phyloP scores from a whole-genome alignment of 1,140 invertebrate species.

The Drosophila simulans region DNA sequence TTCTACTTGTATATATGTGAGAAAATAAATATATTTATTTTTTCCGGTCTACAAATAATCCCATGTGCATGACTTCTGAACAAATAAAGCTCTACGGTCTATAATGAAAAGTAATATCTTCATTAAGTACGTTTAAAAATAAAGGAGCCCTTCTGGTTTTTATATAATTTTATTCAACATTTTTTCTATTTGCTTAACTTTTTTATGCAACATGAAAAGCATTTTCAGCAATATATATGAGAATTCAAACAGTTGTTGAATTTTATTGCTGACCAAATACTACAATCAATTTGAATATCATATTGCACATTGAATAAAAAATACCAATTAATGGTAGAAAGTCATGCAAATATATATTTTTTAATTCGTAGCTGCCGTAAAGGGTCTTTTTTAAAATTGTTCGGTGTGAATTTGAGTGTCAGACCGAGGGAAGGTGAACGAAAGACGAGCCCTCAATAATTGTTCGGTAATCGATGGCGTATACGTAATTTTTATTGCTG shows the following conservation, averaged over 20 bases:
- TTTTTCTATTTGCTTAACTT: neutral
- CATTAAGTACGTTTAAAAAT: neutral
- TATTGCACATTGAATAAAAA: too few relatives aligned
- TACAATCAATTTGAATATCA: neutral
- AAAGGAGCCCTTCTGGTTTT: too few relatives aligned
- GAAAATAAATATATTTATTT: neutral
- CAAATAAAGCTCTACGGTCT: neutral
- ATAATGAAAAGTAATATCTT: neutral
- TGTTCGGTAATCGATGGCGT: conserved; percentile 26
- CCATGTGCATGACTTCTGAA: neutral
- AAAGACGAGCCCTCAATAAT: conserved; percentile 11
- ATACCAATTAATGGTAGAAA: too few relatives aligned
- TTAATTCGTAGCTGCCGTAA: neutral
- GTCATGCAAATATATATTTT: neutral
- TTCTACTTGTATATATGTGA: neutral
- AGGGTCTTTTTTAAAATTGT: neutral
- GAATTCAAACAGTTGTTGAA: neutral
- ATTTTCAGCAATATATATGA: too few relatives aligned
- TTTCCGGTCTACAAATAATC: neutral
- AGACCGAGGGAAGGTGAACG: conserved; percentile 22
- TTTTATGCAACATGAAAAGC: neutral
- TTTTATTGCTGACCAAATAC: neutral
- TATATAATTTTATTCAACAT: too few relatives aligned
- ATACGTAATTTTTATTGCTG: conserved; percentile 51
- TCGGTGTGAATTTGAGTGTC: neutral